phyloP scores from a whole-genome alignment of 2,888 invertebrate genomes.

The Rotaria magnacalcarata region DNA sequence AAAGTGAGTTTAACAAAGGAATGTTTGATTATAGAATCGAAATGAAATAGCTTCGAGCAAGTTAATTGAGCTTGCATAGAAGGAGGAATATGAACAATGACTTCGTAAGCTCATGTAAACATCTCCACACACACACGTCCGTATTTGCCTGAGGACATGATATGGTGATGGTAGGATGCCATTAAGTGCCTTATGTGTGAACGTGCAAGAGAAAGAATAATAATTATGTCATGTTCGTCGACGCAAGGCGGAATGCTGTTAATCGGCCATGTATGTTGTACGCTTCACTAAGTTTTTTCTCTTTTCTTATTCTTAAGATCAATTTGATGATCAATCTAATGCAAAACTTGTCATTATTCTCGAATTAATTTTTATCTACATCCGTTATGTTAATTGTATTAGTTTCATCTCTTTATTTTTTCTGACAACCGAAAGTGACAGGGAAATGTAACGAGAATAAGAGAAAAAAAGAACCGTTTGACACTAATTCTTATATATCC shows the following conservation, averaged over 20 bases:
- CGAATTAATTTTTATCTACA: neutral
- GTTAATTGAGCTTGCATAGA: neutral
- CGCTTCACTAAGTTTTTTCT: neutral
- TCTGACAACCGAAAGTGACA: neutral
- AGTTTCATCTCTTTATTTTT: neutral
- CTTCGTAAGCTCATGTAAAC: neutral
- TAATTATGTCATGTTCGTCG: slow-evolving; percentile 11
- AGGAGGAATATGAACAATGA: neutral
- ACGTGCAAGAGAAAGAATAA: neutral
- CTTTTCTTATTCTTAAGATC: neutral
- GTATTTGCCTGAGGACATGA: neutral
- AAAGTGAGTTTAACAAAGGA: neutral
- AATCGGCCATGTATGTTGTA: slow-evolving; percentile 1
- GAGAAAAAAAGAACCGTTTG: neutral
- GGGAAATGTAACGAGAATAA: neutral
- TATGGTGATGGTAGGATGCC: slow-evolving; percentile 9
- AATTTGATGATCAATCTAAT: neutral
- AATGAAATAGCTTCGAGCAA: neutral
- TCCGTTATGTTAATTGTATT: neutral
- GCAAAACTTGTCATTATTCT: neutral
- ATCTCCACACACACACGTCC: neutral
- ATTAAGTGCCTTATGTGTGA: neutral
- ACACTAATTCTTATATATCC: neutral
- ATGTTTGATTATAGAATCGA: neutral
- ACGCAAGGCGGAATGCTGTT: neutral